Evolutionary conservation across 2,888 invertebrate genomes (phyloP), one percentile per base, ranked within the genome.

Genomic region (Ephialtes manifestator): DNA sequence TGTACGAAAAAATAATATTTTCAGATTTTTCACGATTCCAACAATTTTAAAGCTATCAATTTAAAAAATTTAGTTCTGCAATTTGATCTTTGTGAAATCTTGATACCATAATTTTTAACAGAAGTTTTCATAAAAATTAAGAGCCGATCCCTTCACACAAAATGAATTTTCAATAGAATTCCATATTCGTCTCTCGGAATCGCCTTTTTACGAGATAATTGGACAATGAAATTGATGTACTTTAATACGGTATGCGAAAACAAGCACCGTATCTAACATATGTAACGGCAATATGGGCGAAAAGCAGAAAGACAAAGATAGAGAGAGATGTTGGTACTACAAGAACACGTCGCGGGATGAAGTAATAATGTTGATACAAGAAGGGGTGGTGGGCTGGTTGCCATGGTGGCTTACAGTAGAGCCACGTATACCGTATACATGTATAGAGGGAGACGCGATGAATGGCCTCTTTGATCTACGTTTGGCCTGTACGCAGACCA

Each of bases 401-500:
- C 87, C 72, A 87, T 85, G 84, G 86, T 74, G 85, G 86, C 84
- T 86, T 87, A 87, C 71, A 81, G 58, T 81, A 76, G 85, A 77
- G 81, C 83, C 87, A 85, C 58, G 24, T 67, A 53, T 60, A 31
- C 48, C 84, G 83, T 81, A 85, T 85, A 83, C 81, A 82, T 83
- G 83, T 83, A 82, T 86, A 88, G 81, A 55, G 39, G 53, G 63
- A 55, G 48, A 43, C 20, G 46, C 77, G 89, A 92, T 92, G 92
- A 92, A 92, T 92, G 90, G 91, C 88, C 88, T 87, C 92, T 92
- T 92, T 92, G 92, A 92, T 91, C 92, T 91, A 87, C 88, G 89
- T 89, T 88, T 89, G 90, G 87, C 88, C 90, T 79, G 82, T 77
- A 63, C 70, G 58, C 78, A 70, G 71, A 82, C 43, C 48, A 28